phyloP scores from a whole-genome alignment of 2,113 vertebrate species.

The Tiliqua scincoides region DNA sequence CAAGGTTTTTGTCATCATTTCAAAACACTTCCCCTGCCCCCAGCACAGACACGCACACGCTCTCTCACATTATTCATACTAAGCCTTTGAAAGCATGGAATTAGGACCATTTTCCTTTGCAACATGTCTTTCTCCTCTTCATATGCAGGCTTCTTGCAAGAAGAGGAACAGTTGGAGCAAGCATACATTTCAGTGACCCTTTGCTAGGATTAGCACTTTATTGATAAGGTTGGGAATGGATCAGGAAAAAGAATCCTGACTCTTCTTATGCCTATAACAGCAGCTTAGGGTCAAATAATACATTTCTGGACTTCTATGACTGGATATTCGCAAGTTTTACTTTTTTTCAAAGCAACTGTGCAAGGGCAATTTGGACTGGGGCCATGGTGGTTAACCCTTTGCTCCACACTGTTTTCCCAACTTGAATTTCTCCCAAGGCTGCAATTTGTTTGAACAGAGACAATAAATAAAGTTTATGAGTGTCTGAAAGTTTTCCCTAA shows the following conservation, averaged over 20 bases:
- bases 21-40: neutral
- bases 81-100: conserved; percentile 50
- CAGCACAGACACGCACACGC: neutral
- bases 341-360: too few species aligned
- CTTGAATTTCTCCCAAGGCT: neutral
- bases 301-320: neutral
- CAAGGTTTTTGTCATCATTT: conserved; percentile 47
- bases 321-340: too few species aligned
- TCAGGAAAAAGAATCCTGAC: too few species aligned
- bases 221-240: too few species aligned
- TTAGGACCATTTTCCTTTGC: neutral
- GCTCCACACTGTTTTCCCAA: neutral
- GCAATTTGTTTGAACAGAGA: neutral
- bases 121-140: neutral
- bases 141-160: accelerated
- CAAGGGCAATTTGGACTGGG: neutral
- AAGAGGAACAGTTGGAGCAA: neutral
- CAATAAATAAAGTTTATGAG: neutral
- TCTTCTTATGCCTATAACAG: too few species aligned
- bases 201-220: neutral
- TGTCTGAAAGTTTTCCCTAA: too few species aligned
- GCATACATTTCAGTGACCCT: neutral
- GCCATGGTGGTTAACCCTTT: neutral
- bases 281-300: too few species aligned
- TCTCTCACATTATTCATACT: conserved; percentile 5